Base-by-base conservation (phyloP, 2,888 invertebrate species). In the Aspidiotus rigidus region DNA sequence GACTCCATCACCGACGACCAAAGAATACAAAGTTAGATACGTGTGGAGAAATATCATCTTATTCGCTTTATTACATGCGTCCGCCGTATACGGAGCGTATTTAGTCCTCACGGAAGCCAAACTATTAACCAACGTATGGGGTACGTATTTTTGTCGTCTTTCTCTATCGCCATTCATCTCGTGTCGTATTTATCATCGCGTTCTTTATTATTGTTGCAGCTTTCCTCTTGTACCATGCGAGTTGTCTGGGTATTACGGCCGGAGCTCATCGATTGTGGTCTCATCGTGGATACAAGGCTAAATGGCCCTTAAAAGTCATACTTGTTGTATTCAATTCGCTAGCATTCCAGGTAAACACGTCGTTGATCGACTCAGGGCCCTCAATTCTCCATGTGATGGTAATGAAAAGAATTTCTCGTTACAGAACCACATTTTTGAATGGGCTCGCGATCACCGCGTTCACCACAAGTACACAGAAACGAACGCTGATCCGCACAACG, bases 41-140 rank as follows among this genome's bases (percentile, higher is more conserved):
- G 92, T 93, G 8, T 93, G 92, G 92, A 83, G 88, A 73, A 93
- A 92, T 77, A 88, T 93, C 62, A 78, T 86, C n/a, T 81, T 88
- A 1, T 91, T 93, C 76, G 79, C 81, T 8, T 88, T 87, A 76
- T 83, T 93, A 71, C 92, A 93, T 77, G 54, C 85, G 62, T 86
- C 86, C 3, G 88, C 89, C 0, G 66, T 90, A 0, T 90, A 89
- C 76, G 92, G 92, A 64, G 77, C 85, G 7, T 90, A 86, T 77
- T 81, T 90, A 17, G 81, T 85, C 76, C 78, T 90, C 44, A 84
- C 87, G 64, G 86, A 87, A 7, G 90, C 90, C 42, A 88, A 86
- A 81, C 81, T 87, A 79, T 79, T 80, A 73, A 92, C 92, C 10
- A 79, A 84, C 69, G 74, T 85, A 72, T 86, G 86, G 76, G 87